Percentiles rank a stretch among this genome's conserved stretches.
These are phyloP conservation scores for Ommatoiulus sabulosus DNA, from an alignment of 2,888 invertebrate genomes.

Conservation along the genomic window DNA sequence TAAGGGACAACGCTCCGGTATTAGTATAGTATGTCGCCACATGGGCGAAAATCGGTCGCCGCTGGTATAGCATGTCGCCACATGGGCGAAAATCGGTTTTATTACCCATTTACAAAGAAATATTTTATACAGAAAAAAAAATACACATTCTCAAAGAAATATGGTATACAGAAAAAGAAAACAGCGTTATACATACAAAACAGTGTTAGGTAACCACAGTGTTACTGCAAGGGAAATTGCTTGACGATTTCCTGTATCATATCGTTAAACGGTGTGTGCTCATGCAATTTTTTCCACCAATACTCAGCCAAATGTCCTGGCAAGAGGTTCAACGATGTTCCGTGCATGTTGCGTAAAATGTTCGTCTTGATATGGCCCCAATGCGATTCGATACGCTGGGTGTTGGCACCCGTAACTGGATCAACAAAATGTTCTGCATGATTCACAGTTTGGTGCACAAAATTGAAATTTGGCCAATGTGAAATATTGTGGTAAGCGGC, in stretches of 20 bases:
- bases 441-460: slow-evolving; percentile 60
- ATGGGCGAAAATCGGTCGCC: too few species aligned
- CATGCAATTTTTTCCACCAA: slow-evolving; percentile 33
- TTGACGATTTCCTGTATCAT: neutral
- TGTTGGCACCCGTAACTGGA: slow-evolving; percentile 60
- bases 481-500: slow-evolving; percentile 33
- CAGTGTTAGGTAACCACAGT: too few species aligned
- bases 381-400: slow-evolving; percentile 61
- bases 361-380: slow-evolving; percentile 60
- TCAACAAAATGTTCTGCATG: slow-evolving; percentile 61
- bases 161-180: too few species aligned
- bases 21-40: too few species aligned
- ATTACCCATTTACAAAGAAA: too few species aligned
- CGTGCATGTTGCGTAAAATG: slow-evolving; percentile 32
- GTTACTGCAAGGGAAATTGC: slow-evolving; percentile 42
- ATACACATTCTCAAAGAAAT: too few species aligned
- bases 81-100: too few species aligned
- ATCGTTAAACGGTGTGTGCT: slow-evolving; percentile 32
- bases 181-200: too few species aligned
- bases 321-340: neutral
- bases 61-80: too few species aligned
- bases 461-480: slow-evolving; percentile 39
- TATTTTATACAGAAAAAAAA: too few species aligned
- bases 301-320: slow-evolving; percentile 48
- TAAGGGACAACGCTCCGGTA: too few species aligned